Conservation (phyloP, 2,797 vertebrate genomes). For the Anomalospiza imberbis region DNA sequence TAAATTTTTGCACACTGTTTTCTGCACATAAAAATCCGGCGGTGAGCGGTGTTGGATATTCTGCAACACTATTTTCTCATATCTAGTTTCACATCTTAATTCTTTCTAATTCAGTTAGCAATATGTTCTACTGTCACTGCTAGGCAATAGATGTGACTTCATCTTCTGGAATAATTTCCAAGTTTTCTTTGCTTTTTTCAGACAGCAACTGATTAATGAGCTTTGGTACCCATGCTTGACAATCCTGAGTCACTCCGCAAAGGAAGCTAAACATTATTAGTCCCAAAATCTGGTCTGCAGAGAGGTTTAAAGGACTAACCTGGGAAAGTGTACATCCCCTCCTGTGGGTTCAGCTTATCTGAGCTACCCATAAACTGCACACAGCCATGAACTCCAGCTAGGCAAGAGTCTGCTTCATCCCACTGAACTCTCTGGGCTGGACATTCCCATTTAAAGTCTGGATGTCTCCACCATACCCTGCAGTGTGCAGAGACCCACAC, state of each 20-base stretch:
- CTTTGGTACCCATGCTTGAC: neutral
- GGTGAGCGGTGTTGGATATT: neutral
- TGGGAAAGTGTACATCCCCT: neutral
- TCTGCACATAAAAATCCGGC: neutral
- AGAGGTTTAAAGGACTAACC: neutral
- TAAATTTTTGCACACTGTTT: neutral
- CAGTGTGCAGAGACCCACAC: neutral
- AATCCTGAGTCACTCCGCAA: neutral
- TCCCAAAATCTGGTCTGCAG: neutral
- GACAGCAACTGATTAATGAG: neutral
- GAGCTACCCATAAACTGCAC: neutral
- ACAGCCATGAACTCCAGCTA: neutral
- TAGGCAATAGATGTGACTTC: neutral
- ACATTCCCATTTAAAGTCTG: neutral
- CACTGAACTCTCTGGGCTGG: neutral
- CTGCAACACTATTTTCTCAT: neutral
- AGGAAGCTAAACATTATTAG: neutral
- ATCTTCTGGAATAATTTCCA: neutral
- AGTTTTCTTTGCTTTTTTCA: neutral
- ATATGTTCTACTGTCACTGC: neutral
- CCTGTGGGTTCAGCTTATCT: neutral
- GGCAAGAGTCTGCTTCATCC: neutral
- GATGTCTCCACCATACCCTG: neutral
- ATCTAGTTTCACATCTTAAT: constrained; percentile 1
- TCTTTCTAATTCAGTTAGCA: constrained; percentile 23